Conservation (phyloP, 2,888 invertebrate genomes). For the Dasysyrphus tricinctus region DNA sequence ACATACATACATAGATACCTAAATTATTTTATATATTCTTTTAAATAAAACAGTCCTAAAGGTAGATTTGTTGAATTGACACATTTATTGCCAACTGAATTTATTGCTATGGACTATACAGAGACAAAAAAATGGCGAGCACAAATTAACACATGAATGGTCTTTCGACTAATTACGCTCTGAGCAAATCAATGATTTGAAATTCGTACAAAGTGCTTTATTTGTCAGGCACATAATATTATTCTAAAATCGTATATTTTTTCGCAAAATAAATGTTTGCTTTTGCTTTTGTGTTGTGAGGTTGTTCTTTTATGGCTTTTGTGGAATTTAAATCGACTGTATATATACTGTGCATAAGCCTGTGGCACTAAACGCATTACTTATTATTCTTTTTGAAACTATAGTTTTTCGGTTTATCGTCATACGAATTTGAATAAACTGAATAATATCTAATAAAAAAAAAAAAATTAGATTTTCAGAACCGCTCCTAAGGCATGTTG, state of each 20-base stretch:
- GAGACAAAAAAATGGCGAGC: neutral
- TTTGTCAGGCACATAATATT: conserved; percentile 1
- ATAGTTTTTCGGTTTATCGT: no score
- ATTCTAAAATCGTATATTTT: conserved; percentile 24
- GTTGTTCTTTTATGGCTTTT: conserved; percentile 12
- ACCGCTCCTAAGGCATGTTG: no score
- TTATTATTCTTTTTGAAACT: neutral
- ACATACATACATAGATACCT: no score
- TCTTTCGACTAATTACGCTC: conserved; percentile 19
- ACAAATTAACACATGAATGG: conserved; percentile 28
- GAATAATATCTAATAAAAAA: no score
- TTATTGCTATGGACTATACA: conserved; percentile 10
- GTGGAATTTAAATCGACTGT: neutral
- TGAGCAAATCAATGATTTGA: conserved; percentile 32
- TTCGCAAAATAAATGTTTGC: neutral
- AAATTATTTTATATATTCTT: neutral
- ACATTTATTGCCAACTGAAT: conserved; percentile 28
- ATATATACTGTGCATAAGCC: neutral
- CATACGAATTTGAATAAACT: no score
- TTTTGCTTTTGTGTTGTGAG: neutral
- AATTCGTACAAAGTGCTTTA: conserved; percentile 31
- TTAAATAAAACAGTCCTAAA: conserved; percentile 3
- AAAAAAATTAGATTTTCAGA: no score
- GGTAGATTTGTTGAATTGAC: conserved; percentile 22
- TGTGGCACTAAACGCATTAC: neutral